Conservation (phyloP, 2,888 invertebrate genomes). For the Trachelus tabidus region DNA sequence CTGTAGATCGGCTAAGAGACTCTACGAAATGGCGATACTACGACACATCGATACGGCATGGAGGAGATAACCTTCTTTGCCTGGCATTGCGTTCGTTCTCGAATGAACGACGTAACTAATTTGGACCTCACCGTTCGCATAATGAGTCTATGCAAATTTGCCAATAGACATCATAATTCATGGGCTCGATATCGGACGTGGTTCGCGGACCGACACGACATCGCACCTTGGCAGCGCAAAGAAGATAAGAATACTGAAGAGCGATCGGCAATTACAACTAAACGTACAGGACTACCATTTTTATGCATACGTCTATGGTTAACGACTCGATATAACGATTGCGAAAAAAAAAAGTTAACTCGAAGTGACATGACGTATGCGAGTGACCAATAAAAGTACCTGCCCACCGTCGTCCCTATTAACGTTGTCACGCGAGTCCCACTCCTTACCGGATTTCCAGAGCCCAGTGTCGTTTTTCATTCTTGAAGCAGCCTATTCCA, state of each 20-base stretch:
- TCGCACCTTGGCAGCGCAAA: conserved; percentile 23
- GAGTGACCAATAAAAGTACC: conserved; percentile 43
- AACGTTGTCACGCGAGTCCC: conserved; percentile 17
- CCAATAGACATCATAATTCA: conserved; percentile 20
- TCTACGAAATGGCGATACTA: background rate
- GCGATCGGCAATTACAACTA: conserved; percentile 42
- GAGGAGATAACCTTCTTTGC: background rate
- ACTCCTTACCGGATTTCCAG: conserved; percentile 2
- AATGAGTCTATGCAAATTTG: conserved; percentile 44
- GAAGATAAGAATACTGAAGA: conserved; percentile 42
- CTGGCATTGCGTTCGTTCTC: background rate
- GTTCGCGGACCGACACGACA: conserved; percentile 36
- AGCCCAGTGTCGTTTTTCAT: background rate
- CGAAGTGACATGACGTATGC: conserved; percentile 54
- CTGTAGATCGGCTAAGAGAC: background rate
- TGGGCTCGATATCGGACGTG: conserved; percentile 48
- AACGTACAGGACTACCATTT: conserved; percentile 12
- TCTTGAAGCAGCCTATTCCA: background rate
- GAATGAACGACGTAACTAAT: conserved; percentile 48
- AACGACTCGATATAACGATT: conserved; percentile 8
- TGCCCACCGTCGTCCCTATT: conserved; percentile 54
- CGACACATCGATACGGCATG: background rate
- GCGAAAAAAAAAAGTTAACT: conserved; percentile 23
- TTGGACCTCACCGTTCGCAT: conserved; percentile 12
- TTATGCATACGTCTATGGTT: conserved; percentile 19